A percentile compares a stretch with the other conserved stretches of the same genome.
These are phyloP conservation scores for Exaiptasia diaphana DNA, from an alignment of 64 coral and sea anemone genomes.

Conservation along the genomic window DNA sequence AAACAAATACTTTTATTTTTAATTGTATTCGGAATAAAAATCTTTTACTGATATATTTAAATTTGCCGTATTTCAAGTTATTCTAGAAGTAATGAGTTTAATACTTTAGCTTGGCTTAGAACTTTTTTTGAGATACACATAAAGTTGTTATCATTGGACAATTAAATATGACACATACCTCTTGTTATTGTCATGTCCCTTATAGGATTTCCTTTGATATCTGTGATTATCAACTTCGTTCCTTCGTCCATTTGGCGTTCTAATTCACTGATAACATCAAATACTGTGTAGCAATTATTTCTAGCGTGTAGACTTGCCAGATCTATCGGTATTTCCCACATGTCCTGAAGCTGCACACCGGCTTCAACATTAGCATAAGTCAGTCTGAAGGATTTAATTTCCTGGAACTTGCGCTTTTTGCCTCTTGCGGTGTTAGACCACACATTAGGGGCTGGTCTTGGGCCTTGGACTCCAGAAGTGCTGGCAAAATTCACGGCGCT, in stretches of 20 bases:
- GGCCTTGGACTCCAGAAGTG: background rate
- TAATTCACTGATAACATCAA: background rate
- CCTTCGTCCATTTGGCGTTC: background rate
- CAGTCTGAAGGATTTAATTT: conserved; percentile 10
- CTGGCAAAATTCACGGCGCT: background rate
- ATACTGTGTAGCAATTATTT: conserved; percentile 3
- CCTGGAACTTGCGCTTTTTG: background rate
- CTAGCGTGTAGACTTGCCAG: background rate
- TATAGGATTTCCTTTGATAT: conserved; percentile 30
- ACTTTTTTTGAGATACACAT: too few species aligned
- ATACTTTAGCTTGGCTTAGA: too few species aligned
- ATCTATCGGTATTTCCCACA: conserved; percentile 47
- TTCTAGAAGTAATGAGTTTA: too few species aligned
- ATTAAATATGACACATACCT: conserved; percentile 6
- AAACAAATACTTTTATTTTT: too few species aligned
- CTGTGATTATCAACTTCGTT: conserved; percentile 23
- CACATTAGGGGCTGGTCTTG: background rate
- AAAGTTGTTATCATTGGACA: too few species aligned
- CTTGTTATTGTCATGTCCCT: conserved; percentile 18
- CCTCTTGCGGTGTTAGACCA: conserved; percentile 10
- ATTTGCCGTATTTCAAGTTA: too few species aligned
- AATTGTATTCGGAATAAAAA: too few species aligned
- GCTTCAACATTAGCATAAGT: background rate
- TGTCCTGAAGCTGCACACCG: background rate
- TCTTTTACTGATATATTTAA: too few species aligned